phyloP scores from a whole-genome alignment of 2,113 vertebrate genomes.

The Piprites chloris region DNA sequence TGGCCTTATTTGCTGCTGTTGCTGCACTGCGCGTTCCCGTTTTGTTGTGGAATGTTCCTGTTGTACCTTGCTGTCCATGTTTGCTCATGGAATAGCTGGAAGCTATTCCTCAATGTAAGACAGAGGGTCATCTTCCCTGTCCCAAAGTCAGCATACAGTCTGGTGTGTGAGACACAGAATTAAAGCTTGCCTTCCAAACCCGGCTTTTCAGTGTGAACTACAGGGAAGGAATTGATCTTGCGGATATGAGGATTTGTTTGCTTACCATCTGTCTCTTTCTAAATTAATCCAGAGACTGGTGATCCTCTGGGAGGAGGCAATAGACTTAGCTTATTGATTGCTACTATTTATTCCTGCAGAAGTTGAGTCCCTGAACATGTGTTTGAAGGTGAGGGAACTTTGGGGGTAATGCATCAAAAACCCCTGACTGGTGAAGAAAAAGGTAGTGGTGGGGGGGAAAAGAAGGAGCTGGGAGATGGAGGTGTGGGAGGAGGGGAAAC shows the following conservation, averaged over 20 bases:
- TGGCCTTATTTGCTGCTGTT: not conserved
- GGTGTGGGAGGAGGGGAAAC: too few relatives aligned
- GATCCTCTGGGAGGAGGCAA: not conserved
- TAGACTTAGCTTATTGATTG: not conserved
- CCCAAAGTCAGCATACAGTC: not conserved
- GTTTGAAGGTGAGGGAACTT: not conserved
- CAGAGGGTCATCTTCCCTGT: not conserved
- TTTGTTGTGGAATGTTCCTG: not conserved
- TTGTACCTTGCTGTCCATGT: not conserved
- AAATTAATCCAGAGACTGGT: not conserved
- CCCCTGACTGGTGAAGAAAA: not conserved
- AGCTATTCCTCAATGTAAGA: not conserved
- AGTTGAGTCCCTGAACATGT: not conserved
- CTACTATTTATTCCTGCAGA: not conserved
- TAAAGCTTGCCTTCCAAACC: not conserved
- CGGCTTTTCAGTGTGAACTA: not conserved
- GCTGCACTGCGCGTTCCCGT: rapidly evolving
- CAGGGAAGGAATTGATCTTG: not conserved
- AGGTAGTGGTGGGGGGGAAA: not conserved
- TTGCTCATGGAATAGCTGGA: not conserved
- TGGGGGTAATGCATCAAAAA: not conserved
- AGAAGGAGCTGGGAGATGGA: not conserved
- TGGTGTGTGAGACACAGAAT: not conserved
- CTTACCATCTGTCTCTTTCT: not conserved
- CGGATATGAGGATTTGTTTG: not conserved